Percentiles rank a stretch among this genome's conserved stretches.
These are phyloP conservation scores for Alloscopus bannaensis DNA, from an alignment of 2,888 invertebrate genomes.

Conservation along the genomic window DNA sequence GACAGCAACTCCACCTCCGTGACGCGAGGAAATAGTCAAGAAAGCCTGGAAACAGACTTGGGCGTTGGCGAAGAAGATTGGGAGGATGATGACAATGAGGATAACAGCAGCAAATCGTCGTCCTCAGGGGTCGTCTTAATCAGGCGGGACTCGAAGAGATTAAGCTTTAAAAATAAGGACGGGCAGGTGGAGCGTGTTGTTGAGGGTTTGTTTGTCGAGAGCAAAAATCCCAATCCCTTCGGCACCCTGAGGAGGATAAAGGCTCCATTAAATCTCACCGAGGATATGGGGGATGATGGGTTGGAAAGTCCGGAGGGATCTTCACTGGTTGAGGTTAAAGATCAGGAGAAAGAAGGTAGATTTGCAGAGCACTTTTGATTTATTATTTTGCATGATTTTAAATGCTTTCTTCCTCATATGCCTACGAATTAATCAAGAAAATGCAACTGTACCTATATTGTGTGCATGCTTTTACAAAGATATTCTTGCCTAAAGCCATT, in stretches of 20 bases:
- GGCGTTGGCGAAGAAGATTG: conserved; percentile 70
- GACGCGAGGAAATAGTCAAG: conserved; percentile 59
- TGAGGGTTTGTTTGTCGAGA: conserved; percentile 74
- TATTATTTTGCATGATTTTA: too few relatives aligned
- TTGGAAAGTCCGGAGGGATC: conserved; percentile 59
- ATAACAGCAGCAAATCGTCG: conserved; percentile 32
- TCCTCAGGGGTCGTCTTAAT: conserved; percentile 66
- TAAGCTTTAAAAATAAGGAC: conserved; percentile 68
- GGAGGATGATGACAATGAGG: conserved; percentile 68
- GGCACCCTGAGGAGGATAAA: conserved; percentile 70
- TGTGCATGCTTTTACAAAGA: too few relatives aligned
- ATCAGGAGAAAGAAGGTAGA: conserved; percentile 44
- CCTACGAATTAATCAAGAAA: too few relatives aligned
- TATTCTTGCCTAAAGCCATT: too few relatives aligned
- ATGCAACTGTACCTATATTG: too few relatives aligned
- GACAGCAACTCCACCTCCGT: conserved; percentile 45
- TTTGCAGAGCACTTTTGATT: too few relatives aligned
- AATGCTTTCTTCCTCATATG: too few relatives aligned
- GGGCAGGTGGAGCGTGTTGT: conserved; percentile 72
- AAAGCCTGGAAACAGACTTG: conserved; percentile 70
- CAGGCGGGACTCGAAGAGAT: conserved; percentile 71
- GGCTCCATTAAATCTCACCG: conserved; percentile 70
- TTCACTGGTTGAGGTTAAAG: conserved; percentile 55
- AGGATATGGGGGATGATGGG: conserved; percentile 61
- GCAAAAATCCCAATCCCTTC: conserved; percentile 71